Evolutionary conservation across 2,888 invertebrate genomes (phyloP).

Genomic region (Sesamia inferens): DNA sequence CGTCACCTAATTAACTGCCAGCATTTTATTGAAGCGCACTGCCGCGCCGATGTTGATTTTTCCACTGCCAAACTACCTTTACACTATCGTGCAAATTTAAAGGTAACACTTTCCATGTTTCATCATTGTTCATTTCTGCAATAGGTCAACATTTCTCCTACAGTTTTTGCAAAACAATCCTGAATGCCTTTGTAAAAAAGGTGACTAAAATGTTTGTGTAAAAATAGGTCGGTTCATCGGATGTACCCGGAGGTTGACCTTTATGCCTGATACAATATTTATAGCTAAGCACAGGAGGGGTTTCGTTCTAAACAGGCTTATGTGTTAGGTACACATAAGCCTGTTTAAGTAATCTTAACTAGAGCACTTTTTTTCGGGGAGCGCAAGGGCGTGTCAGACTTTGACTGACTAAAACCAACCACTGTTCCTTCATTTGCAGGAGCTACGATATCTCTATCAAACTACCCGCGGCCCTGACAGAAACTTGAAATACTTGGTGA

Average conservation of each 20-base stretch:
- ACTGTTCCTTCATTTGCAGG: too few relatives aligned
- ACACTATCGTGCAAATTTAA: constrained; percentile 24
- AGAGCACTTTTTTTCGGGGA: not conserved
- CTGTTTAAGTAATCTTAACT: not conserved
- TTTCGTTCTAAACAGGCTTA: not conserved
- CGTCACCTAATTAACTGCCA: not conserved
- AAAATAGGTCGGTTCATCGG: not conserved
- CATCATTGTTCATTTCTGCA: not conserved
- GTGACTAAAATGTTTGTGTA: not conserved
- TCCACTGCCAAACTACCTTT: not conserved
- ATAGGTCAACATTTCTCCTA: not conserved
- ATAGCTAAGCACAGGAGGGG: not conserved
- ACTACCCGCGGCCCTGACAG: too few relatives aligned
- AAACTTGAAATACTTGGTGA: too few relatives aligned
- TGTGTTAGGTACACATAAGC: not conserved
- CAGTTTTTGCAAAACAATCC: constrained; percentile 9
- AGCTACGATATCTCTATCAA: too few relatives aligned
- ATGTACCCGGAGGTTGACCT: not conserved
- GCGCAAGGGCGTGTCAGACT: too few relatives aligned
- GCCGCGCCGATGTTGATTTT: constrained; percentile 22
- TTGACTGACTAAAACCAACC: too few relatives aligned
- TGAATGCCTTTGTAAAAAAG: constrained; percentile 1
- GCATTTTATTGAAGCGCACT: constrained; percentile 21
- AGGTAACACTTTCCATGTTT: not conserved
- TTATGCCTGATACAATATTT: not conserved